These are phyloP conservation scores for Perognathus longimembris DNA, from an alignment of 2,113 vertebrate species.

Conservation along the genomic window DNA sequence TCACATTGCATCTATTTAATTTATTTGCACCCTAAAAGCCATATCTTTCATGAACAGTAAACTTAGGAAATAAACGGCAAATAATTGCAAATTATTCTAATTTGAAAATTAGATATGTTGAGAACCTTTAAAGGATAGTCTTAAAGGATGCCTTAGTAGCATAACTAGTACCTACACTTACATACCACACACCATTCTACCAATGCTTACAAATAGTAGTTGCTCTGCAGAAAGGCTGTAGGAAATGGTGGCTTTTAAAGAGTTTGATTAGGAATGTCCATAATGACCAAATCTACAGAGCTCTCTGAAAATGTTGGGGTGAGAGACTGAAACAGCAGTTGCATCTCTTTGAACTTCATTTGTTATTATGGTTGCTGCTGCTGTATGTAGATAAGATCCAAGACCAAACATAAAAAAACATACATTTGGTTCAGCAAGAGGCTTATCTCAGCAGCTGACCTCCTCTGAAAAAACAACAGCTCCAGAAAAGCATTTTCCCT, in stretches of 20 bases:
- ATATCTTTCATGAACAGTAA: background rate
- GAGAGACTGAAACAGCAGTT: slow-evolving; percentile 46
- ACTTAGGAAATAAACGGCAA: slow-evolving; percentile 25
- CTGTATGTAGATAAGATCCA: slow-evolving; percentile 74
- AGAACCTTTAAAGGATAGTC: slow-evolving; percentile 40
- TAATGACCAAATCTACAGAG: slow-evolving; percentile 29
- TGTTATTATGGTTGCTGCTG: slow-evolving; percentile 70
- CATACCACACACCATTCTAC: slow-evolving; percentile 49
- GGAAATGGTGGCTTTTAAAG: slow-evolving; percentile 71
- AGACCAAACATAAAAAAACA: slow-evolving; percentile 55
- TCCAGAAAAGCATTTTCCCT: slow-evolving; percentile 32
- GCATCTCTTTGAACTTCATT: slow-evolving; percentile 69
- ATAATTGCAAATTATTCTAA: background rate
- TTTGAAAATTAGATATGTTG: slow-evolving; percentile 18
- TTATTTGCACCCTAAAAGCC: background rate
- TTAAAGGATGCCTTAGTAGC: slow-evolving; percentile 42
- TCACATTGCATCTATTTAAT: background rate
- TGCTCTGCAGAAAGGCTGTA: slow-evolving; percentile 53
- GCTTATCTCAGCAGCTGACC: slow-evolving; percentile 70
- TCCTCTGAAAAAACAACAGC: slow-evolving; percentile 38
- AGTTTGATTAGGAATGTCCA: slow-evolving; percentile 60
- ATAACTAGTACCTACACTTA: slow-evolving; percentile 37
- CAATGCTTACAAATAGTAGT: slow-evolving; percentile 56
- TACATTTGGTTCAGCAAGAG: slow-evolving; percentile 50
- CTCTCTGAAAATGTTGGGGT: slow-evolving; percentile 61